Base-by-base conservation (phyloP, 2,888 invertebrate species). In the Drosophila sordidapex region DNA sequence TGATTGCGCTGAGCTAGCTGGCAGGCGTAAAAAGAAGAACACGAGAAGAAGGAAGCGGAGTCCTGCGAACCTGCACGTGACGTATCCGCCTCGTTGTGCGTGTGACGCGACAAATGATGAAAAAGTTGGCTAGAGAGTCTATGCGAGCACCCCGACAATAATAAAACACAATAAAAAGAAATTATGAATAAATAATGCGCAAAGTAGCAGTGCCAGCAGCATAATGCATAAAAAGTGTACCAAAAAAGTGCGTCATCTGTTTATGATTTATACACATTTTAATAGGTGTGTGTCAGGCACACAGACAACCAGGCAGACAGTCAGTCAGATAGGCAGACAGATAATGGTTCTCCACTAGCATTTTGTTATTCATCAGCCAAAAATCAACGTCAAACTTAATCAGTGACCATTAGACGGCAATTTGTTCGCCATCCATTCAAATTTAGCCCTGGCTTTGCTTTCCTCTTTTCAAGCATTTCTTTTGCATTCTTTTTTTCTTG, bases 1-100 rank as follows among this genome's bases (percentile, higher is more conserved):
- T 87, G 87, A 87, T 87, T 88, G 86, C 87, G 87, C 87, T 87
- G 88, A 86, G 87, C 84, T 88, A 83, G 87, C 86, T 84, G 82
- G 87, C 85, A 84, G 77, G 81, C 86, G 88, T 81, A 82, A 81
- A 81, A 85, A 10, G 21, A 51, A n/a, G 11, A 18, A 36, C 4
- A 21, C 8, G 21, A 38, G 27, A 27, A 18, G 18, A 11, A 25
- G 31, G 31, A 70, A 53, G 21, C 46, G 21, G 25, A 25, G 15
- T 64, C 68, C 73, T 76, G 76, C 73, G 79, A 79, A 72, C 69
- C 79, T 86, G 85, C 87, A 85, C 87, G 86, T 87, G 87, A 87
- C 84, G 87, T 86, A 87, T 87, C 83, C 86, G 87, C 88, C 87
- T 81, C 74, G 86, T 87, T 82, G 86, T 86, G 87, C 87, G 84